These are phyloP conservation scores for Alsophila aescularia DNA, from an alignment of 2,888 invertebrate genomes.

Conservation along the genomic window DNA sequence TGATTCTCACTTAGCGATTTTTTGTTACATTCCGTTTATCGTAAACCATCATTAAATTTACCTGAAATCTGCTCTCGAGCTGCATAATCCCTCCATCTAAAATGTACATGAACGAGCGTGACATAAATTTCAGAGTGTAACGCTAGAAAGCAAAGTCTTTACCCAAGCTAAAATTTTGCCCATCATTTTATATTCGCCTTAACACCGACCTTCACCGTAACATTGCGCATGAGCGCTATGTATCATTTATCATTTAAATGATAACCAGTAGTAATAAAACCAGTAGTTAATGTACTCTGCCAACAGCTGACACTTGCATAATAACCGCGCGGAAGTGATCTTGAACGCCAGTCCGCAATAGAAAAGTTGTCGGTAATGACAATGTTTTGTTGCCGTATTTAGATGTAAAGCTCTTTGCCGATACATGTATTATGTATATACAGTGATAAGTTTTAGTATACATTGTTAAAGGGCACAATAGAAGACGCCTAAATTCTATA, in stretches of 20 bases:
- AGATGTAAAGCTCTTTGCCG: slow-evolving; percentile 10
- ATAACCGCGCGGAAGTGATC: slow-evolving; percentile 39
- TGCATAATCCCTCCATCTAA: too few species aligned
- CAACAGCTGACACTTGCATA: slow-evolving; percentile 33
- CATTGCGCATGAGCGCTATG: background rate
- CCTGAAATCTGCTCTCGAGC: too few species aligned
- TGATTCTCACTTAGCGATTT: too few species aligned
- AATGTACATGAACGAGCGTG: too few species aligned
- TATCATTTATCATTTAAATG: background rate
- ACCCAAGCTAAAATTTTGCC: background rate
- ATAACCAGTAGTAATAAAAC: slow-evolving; percentile 5
- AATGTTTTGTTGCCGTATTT: slow-evolving; percentile 19
- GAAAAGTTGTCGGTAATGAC: slow-evolving; percentile 46
- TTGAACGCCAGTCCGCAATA: slow-evolving; percentile 35
- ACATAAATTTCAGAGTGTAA: too few species aligned
- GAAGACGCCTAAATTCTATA: too few species aligned
- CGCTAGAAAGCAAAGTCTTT: too few species aligned
- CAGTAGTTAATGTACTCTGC: slow-evolving; percentile 9
- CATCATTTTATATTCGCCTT: background rate
- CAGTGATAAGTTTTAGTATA: too few species aligned
- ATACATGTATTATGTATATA: too few species aligned
- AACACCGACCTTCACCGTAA: background rate
- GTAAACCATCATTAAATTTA: too few species aligned
- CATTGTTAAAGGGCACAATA: too few species aligned
- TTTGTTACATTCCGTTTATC: too few species aligned